Conservation (phyloP, 2,113 vertebrate species). For the Tupaia chinensis region DNA sequence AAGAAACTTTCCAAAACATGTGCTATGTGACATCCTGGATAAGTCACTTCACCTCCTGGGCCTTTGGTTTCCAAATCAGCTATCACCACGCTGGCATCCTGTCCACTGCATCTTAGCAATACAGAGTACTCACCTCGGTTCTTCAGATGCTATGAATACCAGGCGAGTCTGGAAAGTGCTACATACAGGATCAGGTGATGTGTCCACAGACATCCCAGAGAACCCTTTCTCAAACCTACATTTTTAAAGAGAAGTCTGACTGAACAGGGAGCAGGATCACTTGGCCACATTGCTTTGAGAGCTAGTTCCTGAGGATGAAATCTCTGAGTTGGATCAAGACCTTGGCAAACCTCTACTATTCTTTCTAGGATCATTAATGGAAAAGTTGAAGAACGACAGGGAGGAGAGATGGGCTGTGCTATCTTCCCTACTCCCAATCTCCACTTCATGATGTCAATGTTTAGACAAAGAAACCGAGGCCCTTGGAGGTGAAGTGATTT, state of each 20-base stretch:
- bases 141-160: background rate
- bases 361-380: background rate
- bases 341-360: background rate
- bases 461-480: background rate
- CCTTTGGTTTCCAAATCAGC: too few relatives aligned
- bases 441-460: background rate
- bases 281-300: background rate
- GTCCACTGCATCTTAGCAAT: background rate
- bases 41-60: too few relatives aligned
- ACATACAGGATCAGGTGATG: too few relatives aligned
- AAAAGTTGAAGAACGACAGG: background rate
- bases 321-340: background rate
- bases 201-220: background rate
- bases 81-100: rapidly evolving
- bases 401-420: background rate
- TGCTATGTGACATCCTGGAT: too few relatives aligned
- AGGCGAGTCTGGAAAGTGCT: background rate
- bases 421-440: too few relatives aligned
- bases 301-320: background rate
- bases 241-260: background rate
- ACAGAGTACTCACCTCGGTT: background rate
- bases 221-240: background rate
- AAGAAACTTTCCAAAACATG: too few relatives aligned
- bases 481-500: background rate
- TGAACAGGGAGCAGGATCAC: background rate